Conservation (phyloP, 1,140 invertebrate species). For the Drosophila albomicans region DNA sequence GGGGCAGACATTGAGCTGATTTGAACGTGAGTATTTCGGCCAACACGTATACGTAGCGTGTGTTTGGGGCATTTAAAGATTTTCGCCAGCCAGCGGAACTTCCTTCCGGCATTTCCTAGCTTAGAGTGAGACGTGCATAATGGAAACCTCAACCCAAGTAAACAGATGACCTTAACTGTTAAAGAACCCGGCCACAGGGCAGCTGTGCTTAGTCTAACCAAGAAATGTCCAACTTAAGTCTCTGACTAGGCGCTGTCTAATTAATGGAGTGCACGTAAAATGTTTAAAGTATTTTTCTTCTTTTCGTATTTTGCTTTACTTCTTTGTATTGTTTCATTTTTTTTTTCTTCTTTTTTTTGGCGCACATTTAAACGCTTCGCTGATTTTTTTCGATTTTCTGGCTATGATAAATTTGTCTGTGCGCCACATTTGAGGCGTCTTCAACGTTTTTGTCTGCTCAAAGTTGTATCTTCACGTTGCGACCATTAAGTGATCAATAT, state of each 20-base stretch:
- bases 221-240: conserved; percentile 17
- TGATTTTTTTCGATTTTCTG: conserved; percentile 62
- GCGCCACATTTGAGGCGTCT: conserved; percentile 50
- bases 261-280: conserved; percentile 77
- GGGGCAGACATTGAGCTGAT: conserved; percentile 50
- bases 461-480: conserved; percentile 51
- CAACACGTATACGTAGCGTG: conserved; percentile 10
- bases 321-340: conserved; percentile 8
- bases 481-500: conserved; percentile 77
- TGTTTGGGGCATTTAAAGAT: conserved; percentile 24
- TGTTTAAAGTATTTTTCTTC: conserved; percentile 42
- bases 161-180: conserved; percentile 66
- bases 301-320: conserved; percentile 30
- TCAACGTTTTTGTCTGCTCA: conserved; percentile 53
- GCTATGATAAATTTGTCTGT: conserved; percentile 64
- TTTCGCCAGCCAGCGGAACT: conserved; percentile 62
- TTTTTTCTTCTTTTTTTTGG: conserved; percentile 37
- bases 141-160: conserved; percentile 23
- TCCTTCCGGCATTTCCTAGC: conserved; percentile 74
- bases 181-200: conserved; percentile 58
- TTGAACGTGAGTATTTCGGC: conserved; percentile 34
- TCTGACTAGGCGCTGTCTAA: conserved; percentile 47
- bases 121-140: neutral
- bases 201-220: conserved; percentile 35
- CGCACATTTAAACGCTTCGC: conserved; percentile 76